Evolutionary conservation across 2,888 invertebrate species (phyloP).

Genomic region (Himalopsyche japonica): DNA sequence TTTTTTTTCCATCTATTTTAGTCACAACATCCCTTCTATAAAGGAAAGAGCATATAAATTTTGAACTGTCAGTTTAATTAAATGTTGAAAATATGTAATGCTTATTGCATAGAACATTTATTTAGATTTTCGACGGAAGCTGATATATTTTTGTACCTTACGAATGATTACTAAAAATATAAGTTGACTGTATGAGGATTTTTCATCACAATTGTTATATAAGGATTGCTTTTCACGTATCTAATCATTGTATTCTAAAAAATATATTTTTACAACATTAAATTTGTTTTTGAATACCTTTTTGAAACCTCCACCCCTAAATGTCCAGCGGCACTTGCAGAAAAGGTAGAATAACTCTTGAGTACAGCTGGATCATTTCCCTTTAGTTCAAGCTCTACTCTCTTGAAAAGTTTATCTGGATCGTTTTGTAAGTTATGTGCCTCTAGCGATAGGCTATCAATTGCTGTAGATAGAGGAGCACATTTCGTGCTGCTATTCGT

Average conservation of each 20-base stretch:
- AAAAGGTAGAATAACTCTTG: conserved; percentile 86
- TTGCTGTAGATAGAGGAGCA: conserved; percentile 13
- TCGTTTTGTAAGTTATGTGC: conserved; percentile 44
- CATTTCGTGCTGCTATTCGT: not conserved
- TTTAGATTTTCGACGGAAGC: too few species aligned
- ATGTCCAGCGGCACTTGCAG: conserved; percentile 77
- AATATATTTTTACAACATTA: conserved; percentile 38
- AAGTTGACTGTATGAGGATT: not conserved
- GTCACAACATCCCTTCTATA: too few species aligned
- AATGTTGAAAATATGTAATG: too few species aligned
- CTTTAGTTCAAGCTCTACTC: conserved; percentile 82
- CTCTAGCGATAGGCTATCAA: conserved; percentile 7
- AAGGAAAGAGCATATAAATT: too few species aligned
- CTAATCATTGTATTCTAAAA: conserved; percentile 42
- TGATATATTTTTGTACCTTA: not conserved
- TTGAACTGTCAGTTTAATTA: too few species aligned
- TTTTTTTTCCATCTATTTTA: not conserved
- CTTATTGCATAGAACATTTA: too few species aligned
- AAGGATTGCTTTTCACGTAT: too few species aligned
- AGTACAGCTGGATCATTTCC: conserved; percentile 88
- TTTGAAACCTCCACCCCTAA: conserved; percentile 77
- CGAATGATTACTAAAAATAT: not conserved
- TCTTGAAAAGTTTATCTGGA: conserved; percentile 78
- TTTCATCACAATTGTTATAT: not conserved
- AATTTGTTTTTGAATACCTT: too few species aligned